Evolutionary conservation across 2,888 invertebrate genomes (phyloP).

Genomic region (Imbricaverruca yamaguchii): DNA sequence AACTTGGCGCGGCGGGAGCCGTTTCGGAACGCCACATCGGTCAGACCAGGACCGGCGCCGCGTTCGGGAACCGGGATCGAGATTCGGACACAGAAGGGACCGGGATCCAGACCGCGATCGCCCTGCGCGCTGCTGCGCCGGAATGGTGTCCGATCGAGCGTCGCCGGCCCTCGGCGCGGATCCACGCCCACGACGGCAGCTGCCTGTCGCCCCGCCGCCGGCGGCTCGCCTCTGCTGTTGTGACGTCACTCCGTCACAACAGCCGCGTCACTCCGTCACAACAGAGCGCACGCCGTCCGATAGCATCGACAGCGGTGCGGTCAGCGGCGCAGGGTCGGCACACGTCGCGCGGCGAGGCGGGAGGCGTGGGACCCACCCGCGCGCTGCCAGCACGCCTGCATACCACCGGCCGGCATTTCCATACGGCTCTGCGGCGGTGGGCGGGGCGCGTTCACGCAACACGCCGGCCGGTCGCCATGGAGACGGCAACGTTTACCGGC

Average conservation of each 20-base stretch:
- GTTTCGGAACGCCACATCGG: no score
- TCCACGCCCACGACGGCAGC: not conserved
- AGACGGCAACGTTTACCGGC: conserved; percentile 8
- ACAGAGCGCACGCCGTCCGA: not conserved
- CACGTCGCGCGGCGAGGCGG: not conserved
- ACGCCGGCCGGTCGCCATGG: not conserved
- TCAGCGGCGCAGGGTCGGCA: not conserved
- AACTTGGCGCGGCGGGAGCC: no score
- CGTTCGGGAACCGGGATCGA: no score
- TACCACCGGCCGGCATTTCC: not conserved
- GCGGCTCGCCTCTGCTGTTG: not conserved
- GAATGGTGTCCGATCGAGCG: no score
- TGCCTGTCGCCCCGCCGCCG: not conserved
- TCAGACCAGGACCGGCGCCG: no score
- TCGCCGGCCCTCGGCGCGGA: no score
- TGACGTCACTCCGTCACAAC: no score
- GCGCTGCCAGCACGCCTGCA: not conserved
- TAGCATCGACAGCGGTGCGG: not conserved
- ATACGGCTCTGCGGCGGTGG: not conserved
- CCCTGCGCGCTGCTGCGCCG: no score
- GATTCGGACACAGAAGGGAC: no score
- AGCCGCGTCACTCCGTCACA: not conserved
- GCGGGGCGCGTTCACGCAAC: not conserved
- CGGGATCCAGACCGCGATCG: no score
- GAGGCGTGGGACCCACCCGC: not conserved